phyloP scores from a whole-genome alignment of 1,140 invertebrate genomes.

The Meloidogyne chitwoodi region DNA sequence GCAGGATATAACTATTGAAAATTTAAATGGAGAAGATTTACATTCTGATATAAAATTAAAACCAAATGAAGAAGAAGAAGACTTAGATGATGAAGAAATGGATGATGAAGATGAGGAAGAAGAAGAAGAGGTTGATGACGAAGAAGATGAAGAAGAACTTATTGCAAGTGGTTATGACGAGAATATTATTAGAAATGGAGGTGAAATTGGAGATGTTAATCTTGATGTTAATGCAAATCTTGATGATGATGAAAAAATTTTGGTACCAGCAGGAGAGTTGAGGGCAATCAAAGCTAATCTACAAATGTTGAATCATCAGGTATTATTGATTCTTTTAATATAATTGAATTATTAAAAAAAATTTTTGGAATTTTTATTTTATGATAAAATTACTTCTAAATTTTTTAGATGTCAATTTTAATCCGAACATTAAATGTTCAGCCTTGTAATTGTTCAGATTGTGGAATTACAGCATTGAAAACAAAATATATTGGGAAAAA shows the following conservation, averaged over 20 bases:
- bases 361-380: background rate
- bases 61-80: background rate
- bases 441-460: conserved; percentile 9
- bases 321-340: background rate
- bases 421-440: conserved; percentile 18
- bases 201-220: background rate
- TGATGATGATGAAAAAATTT: background rate
- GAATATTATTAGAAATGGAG: background rate
- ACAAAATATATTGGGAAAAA: background rate
- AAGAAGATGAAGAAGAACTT: conserved; percentile 17
- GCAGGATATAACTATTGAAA: background rate
- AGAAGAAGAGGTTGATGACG: conserved; percentile 7
- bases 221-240: background rate
- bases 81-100: conserved; percentile 5
- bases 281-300: background rate
- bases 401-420: conserved; percentile 15
- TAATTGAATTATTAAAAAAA: background rate
- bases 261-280: conserved; percentile 6
- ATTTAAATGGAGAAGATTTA: background rate
- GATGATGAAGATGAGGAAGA: conserved; percentile 16
- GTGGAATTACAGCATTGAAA: background rate
- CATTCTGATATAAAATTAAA: background rate
- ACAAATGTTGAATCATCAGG: conserved; percentile 22
- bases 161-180: conserved; percentile 12
- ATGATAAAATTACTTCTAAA: background rate